These are phyloP conservation scores for Geococcyx californianus DNA, from an alignment of 2,113 vertebrate species.

Conservation along the genomic window DNA sequence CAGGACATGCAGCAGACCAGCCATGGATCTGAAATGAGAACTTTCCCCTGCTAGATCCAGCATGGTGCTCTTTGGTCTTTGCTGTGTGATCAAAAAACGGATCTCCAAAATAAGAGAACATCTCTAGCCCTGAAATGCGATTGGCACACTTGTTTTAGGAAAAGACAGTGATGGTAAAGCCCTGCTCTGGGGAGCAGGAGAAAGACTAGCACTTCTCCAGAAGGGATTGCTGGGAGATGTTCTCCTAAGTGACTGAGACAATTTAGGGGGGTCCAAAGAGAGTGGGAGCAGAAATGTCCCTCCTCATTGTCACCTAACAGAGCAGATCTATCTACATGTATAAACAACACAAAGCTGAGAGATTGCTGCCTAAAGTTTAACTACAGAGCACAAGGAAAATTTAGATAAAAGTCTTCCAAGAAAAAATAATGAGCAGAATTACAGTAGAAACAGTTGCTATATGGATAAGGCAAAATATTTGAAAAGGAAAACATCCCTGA, in stretches of 20 bases:
- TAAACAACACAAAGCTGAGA: neutral
- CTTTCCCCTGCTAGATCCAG: neutral
- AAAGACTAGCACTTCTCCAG: neutral
- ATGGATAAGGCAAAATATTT: conserved; percentile 47
- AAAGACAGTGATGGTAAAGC: neutral
- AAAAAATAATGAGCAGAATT: conserved; percentile 33
- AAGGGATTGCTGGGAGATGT: neutral
- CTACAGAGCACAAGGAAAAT: neutral
- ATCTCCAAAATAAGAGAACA: neutral
- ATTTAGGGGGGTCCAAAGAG: neutral
- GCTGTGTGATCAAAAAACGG: neutral
- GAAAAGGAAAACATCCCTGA: conserved; percentile 35
- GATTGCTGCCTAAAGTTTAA: neutral
- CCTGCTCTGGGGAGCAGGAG: neutral
- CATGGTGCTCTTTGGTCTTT: neutral
- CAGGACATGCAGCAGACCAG: neutral
- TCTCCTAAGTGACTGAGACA: neutral
- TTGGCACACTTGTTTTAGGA: neutral
- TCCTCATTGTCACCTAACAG: neutral
- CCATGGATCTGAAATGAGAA: neutral
- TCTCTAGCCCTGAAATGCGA: neutral
- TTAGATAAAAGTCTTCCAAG: conserved; percentile 12
- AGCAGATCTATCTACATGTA: neutral
- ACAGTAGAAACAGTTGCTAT: conserved; percentile 29
- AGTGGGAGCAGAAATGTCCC: fast-evolving